Evolutionary conservation across 2,797 vertebrate species (phyloP).

Genomic region (Cheirogaleus major): DNA sequence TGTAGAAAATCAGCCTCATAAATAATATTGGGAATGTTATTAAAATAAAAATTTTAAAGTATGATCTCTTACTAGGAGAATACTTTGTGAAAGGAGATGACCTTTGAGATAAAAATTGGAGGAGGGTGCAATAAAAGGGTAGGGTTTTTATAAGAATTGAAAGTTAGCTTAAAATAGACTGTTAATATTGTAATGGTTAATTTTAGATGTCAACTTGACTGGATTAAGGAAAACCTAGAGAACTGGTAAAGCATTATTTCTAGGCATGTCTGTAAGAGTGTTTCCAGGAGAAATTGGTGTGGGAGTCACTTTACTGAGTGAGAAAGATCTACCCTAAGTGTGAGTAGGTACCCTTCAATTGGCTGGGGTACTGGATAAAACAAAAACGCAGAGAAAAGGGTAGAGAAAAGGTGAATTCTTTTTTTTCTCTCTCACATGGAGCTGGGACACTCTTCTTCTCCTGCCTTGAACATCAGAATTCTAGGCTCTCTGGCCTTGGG

Average conservation of each 20-base stretch:
- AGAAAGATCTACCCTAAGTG: neutral
- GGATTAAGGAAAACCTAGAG: neutral
- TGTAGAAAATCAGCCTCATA: neutral
- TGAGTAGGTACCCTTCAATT: neutral
- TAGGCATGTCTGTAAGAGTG: neutral
- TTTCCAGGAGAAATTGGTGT: neutral
- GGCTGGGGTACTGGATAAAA: neutral
- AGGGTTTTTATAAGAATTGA: neutral
- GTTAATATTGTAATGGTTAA: neutral
- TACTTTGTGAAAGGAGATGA: neutral
- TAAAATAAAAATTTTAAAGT: neutral
- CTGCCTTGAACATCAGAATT: neutral
- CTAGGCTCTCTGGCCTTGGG: neutral
- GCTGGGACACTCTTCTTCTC: neutral
- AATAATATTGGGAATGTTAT: neutral
- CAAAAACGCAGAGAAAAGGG: neutral
- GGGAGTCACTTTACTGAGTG: neutral
- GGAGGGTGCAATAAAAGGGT: neutral
- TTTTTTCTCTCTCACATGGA: too few species aligned
- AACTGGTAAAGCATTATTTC: neutral
- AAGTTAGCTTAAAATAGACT: neutral
- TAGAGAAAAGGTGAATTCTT: neutral
- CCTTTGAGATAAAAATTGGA: neutral
- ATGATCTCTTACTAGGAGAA: neutral
- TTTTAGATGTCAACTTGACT: neutral